Conservation (phyloP, 2,113 vertebrate genomes). For the Rana temporaria region DNA sequence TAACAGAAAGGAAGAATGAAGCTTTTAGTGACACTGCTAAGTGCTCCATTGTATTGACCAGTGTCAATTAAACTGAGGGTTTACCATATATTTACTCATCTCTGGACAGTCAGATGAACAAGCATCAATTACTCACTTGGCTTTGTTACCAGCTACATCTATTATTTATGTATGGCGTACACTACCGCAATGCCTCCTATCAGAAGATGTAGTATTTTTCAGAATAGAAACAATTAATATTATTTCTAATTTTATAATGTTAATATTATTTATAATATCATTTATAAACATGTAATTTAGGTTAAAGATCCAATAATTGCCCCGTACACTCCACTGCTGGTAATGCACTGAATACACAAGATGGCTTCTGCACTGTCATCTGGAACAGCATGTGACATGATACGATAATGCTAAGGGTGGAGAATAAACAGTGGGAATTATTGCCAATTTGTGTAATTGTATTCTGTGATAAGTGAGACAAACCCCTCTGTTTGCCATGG, state of each 20-base stretch:
- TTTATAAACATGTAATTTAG: background rate
- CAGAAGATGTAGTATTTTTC: background rate
- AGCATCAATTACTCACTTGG: constrained; percentile 4
- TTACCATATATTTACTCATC: constrained; percentile 28
- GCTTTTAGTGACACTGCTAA: constrained; percentile 1
- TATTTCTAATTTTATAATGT: constrained; percentile 10
- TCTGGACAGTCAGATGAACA: background rate
- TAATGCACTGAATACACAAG: too few relatives aligned
- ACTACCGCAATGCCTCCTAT: background rate
- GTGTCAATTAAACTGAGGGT: constrained; percentile 5
- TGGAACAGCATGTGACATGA: too few relatives aligned
- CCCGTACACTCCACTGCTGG: too few relatives aligned
- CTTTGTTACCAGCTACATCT: background rate
- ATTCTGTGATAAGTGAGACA: too few relatives aligned
- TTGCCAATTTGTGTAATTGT: too few relatives aligned
- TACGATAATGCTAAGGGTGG: too few relatives aligned
- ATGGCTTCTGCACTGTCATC: too few relatives aligned
- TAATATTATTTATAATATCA: background rate
- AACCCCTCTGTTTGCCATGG: too few relatives aligned
- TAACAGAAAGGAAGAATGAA: constrained; percentile 5
- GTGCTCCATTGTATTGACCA: constrained; percentile 5
- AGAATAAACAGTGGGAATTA: too few relatives aligned
- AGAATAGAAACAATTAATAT: background rate
- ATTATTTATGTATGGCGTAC: background rate
- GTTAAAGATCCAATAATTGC: too few relatives aligned